Conservation (phyloP, 1,140 invertebrate species). For the Neoseiulus cucumeris region DNA sequence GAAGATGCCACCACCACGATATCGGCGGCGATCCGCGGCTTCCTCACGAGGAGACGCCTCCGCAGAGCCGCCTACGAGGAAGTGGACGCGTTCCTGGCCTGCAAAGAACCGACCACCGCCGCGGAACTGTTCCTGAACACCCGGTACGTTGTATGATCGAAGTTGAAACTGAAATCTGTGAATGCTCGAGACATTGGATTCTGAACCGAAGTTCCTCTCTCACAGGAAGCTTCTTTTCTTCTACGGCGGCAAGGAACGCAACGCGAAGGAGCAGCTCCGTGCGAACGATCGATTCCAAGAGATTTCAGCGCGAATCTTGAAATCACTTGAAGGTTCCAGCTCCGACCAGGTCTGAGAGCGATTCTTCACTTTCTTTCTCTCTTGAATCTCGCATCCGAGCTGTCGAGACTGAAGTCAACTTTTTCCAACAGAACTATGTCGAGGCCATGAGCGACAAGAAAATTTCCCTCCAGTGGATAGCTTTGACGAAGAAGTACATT, state of each 20-base stretch:
- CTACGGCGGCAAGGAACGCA: background rate
- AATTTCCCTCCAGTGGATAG: background rate
- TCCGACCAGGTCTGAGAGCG: background rate
- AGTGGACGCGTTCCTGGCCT: background rate
- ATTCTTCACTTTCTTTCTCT: too few species aligned
- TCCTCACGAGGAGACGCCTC: background rate
- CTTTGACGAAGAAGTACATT: background rate
- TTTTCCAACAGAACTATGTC: background rate
- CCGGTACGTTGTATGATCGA: background rate
- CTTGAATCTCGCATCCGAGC: too few species aligned
- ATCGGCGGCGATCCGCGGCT: background rate
- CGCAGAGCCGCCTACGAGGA: background rate
- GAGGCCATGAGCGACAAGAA: slow-evolving; percentile 6
- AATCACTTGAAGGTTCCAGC: background rate
- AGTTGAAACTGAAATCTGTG: too few species aligned
- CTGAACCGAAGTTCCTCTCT: background rate
- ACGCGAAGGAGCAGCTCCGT: background rate
- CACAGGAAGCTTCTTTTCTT: background rate
- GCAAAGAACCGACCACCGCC: background rate
- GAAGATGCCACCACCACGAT: background rate
- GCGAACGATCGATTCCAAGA: background rate
- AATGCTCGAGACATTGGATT: background rate
- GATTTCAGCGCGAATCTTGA: background rate
- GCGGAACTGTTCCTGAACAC: background rate
- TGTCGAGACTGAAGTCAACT: too few species aligned